Evolutionary conservation across 2,113 vertebrate species (phyloP), one percentile per base, ranked within the genome.

Genomic region (Rafetus swinhoei): DNA sequence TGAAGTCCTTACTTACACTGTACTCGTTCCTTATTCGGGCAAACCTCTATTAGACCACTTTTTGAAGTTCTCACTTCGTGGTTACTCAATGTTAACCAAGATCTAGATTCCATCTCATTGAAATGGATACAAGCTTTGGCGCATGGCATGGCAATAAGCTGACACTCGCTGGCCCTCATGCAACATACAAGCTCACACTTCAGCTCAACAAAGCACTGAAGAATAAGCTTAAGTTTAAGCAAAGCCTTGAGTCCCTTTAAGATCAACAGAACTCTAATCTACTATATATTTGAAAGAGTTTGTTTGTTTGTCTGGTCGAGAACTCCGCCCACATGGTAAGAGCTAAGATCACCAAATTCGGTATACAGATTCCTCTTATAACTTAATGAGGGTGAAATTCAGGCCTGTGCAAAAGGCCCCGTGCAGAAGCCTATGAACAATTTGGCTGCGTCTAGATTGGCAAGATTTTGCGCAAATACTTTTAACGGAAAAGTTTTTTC

Each of bases 381-480:
- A 45, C 81, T 84, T 84, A 84, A 85, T 89, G 79, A 90, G 72
- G 74, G 69, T 72, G 88, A 96, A 69, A 57, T 76, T 59, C 12
- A 62, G 79, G 72, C 54, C 77, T 86, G n/a, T 91, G 45, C 45
- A 45, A 45, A 45, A 45, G 45, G 45, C 45, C 45, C 45, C 6
- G 6, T 45, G 89, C 87, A 91, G 50, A 57, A 90, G 81, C 39
- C 89, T 35, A 32, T 90, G 80, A 86, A 91, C 90, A 93, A 88
- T 62, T 45, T n/a, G n/a, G n/a, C n/a, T n/a, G n/a, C n/a, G n/a
- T n/a, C n/a, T n/a, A n/a, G n/a, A n/a, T n/a, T n/a, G n/a, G n/a
- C n/a, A n/a, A n/a, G n/a, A n/a, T n/a, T n/a, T n/a, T n/a, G n/a
- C n/a, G n/a, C n/a, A n/a, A n/a, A n/a, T n/a, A n/a, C n/a, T n/a